These are phyloP conservation scores for Varanus komodoensis DNA, from an alignment of 2,113 vertebrate species.

Conservation along the genomic window DNA sequence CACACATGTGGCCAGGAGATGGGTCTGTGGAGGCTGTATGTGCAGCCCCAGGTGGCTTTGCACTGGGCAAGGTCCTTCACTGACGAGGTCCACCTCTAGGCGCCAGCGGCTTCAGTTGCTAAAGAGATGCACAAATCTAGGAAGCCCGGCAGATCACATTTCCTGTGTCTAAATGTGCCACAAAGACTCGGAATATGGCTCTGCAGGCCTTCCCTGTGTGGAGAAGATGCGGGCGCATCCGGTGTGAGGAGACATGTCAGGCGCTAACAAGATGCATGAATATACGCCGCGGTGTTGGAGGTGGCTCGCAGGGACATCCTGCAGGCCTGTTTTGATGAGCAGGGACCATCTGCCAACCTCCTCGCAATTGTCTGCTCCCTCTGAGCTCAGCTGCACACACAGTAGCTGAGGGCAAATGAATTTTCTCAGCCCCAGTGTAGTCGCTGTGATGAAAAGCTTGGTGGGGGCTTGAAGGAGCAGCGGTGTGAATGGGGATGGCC, in stretches of 20 bases:
- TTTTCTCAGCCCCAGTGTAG: too few species aligned
- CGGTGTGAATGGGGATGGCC: too few species aligned
- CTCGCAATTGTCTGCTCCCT: too few species aligned
- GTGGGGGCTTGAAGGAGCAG: too few species aligned
- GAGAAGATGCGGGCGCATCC: background rate
- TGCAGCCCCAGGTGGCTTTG: background rate
- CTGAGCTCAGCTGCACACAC: too few species aligned
- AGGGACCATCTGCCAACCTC: too few species aligned
- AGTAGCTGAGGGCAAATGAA: too few species aligned
- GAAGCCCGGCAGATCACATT: slow-evolving; percentile 1
- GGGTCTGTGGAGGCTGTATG: slow-evolving; percentile 6
- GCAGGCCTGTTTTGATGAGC: too few species aligned
- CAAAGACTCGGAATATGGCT: background rate
- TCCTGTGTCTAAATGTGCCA: background rate
- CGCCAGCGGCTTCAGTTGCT: background rate
- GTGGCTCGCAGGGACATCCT: too few species aligned
- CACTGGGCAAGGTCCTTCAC: background rate
- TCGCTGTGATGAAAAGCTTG: too few species aligned
- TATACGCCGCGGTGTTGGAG: background rate
- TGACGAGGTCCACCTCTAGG: too few species aligned
- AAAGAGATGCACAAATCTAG: background rate
- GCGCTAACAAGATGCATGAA: background rate
- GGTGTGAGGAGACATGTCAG: background rate
- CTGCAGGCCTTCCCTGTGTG: background rate
- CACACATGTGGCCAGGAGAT: slow-evolving; percentile 21